A percentile compares a stretch with the other conserved stretches of the same genome.
Conservation (phyloP, 2,113 vertebrate species). For the Alligator mississippiensis region DNA sequence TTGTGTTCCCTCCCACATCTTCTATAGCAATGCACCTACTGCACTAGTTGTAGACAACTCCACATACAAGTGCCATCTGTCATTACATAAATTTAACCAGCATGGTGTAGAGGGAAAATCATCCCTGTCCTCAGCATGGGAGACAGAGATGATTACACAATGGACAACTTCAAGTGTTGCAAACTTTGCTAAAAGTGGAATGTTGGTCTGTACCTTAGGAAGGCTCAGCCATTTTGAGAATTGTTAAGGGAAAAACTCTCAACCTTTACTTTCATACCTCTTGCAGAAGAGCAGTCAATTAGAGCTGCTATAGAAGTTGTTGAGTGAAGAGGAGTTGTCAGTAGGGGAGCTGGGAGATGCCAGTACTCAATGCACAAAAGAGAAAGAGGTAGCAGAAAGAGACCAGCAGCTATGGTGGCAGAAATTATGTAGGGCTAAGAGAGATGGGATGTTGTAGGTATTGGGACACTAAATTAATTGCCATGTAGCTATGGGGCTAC, state of each 20-base stretch:
- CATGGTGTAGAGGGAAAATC: not conserved
- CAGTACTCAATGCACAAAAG: too few species aligned
- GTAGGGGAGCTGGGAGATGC: not conserved
- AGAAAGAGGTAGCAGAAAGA: not conserved
- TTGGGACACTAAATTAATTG: too few species aligned
- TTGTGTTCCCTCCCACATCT: not conserved
- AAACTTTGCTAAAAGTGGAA: not conserved
- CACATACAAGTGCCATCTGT: not conserved
- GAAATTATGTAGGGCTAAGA: too few species aligned
- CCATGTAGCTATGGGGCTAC: too few species aligned
- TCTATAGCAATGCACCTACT: not conserved
- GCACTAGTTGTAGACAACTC: not conserved
- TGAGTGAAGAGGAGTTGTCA: not conserved
- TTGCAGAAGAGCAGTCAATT: not conserved
- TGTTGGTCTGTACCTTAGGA: not conserved
- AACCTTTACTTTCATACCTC: not conserved
- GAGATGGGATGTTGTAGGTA: too few species aligned
- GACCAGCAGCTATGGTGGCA: too few species aligned
- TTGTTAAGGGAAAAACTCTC: not conserved
- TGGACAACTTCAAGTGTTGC: too few species aligned
- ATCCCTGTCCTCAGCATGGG: not conserved
- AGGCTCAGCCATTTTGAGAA: not conserved
- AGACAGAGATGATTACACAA: too few species aligned
- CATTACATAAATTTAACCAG: not conserved
- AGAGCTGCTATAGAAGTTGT: not conserved